These are phyloP conservation scores for Athalia cordata DNA, from an alignment of 2,888 invertebrate species.

Conservation along the genomic window DNA sequence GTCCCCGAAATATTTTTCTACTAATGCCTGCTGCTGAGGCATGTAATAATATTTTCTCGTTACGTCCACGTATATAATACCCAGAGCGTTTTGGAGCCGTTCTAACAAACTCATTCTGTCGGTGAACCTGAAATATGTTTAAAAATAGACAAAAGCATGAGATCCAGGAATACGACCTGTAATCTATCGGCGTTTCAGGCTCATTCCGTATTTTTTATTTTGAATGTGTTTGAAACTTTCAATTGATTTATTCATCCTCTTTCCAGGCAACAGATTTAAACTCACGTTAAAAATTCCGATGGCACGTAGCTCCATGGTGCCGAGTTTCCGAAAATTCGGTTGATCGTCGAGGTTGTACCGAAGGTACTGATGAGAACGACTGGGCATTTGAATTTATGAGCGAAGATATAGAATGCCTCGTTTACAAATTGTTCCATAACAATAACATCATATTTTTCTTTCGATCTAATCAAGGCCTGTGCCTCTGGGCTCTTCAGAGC, in stretches of 20 bases:
- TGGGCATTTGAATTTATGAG: constrained; percentile 70
- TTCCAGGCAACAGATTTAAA: neutral
- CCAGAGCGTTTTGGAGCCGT: constrained; percentile 75
- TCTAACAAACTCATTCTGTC: constrained; percentile 75
- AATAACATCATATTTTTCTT: constrained; percentile 71
- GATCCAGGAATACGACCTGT: neutral
- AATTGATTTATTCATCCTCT: no score
- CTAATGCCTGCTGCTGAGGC: constrained; percentile 69
- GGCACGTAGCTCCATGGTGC: constrained; percentile 75
- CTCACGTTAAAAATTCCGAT: constrained; percentile 68
- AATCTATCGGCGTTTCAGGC: neutral
- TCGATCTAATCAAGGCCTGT: constrained; percentile 54
- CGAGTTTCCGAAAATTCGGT: constrained; percentile 74
- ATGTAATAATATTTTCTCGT: constrained; percentile 65
- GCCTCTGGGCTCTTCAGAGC: constrained; percentile 62
- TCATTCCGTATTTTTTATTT: neutral
- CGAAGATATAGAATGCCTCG: constrained; percentile 73
- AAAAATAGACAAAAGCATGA: neutral
- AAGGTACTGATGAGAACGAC: constrained; percentile 71
- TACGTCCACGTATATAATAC: constrained; percentile 66
- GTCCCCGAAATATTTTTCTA: constrained; percentile 65
- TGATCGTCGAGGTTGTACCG: constrained; percentile 73
- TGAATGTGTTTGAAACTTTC: neutral
- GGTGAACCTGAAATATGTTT: constrained; percentile 58
- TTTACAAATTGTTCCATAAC: constrained; percentile 74